These are phyloP conservation scores for Lacanobia wlatinum DNA, from an alignment of 2,888 invertebrate species.

Conservation along the genomic window DNA sequence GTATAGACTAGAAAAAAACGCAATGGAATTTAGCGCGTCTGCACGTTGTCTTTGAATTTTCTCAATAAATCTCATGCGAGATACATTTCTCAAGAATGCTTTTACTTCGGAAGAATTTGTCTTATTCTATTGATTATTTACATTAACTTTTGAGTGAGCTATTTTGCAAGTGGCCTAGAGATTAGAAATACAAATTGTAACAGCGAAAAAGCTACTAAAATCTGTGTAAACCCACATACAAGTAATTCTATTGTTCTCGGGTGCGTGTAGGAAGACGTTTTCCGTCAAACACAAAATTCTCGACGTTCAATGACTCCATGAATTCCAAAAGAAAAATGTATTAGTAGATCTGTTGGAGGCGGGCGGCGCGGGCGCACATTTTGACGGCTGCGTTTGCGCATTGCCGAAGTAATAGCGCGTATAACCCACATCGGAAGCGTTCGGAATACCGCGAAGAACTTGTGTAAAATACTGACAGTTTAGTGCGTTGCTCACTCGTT, in stretches of 20 bases:
- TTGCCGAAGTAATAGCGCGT: slow-evolving; percentile 50
- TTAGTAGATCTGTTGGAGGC: slow-evolving; percentile 63
- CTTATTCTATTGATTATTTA: slow-evolving; percentile 38
- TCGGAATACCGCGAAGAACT: slow-evolving; percentile 58
- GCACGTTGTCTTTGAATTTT: slow-evolving; percentile 21
- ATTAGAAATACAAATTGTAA: slow-evolving; percentile 13
- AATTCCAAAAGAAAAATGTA: slow-evolving; percentile 64
- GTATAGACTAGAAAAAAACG: slow-evolving; percentile 37
- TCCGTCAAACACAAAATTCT: slow-evolving; percentile 56
- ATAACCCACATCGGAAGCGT: slow-evolving; percentile 55
- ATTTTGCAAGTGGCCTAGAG: slow-evolving; percentile 15
- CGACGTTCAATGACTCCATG: slow-evolving; percentile 66
- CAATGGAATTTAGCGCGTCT: slow-evolving; percentile 27
- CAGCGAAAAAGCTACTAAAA: slow-evolving; percentile 12
- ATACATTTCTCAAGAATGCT: slow-evolving; percentile 26
- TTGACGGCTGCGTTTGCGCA: slow-evolving; percentile 49
- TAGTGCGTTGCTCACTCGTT: slow-evolving; percentile 59
- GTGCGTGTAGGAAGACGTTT: slow-evolving; percentile 53
- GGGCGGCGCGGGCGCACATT: slow-evolving; percentile 58
- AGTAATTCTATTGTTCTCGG: slow-evolving; percentile 46
- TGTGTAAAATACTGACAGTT: slow-evolving; percentile 68
- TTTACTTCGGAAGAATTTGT: slow-evolving; percentile 17
- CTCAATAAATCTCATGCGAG: slow-evolving; percentile 32
- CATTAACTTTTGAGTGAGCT: slow-evolving; percentile 27
- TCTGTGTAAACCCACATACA: slow-evolving; percentile 27